Percentiles rank a stretch among this genome's conserved stretches.
Evolutionary conservation across 2,113 vertebrate species (phyloP).

Genomic region (Panthera tigris): DNA sequence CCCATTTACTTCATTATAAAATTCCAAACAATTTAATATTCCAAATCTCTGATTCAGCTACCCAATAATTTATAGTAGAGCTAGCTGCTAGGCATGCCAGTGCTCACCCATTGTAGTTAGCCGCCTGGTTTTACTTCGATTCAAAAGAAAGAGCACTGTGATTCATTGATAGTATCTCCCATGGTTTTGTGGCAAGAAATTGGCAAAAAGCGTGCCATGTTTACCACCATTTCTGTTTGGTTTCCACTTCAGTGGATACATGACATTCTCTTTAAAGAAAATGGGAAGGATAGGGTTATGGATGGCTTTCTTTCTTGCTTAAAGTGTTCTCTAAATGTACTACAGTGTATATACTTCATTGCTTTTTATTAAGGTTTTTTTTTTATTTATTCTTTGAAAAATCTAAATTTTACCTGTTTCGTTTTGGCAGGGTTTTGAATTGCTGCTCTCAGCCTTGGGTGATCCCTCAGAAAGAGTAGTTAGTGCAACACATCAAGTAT

Average conservation of each 20-base stretch:
- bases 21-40: not conserved
- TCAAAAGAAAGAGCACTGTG: not conserved
- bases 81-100: not conserved
- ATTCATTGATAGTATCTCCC: not conserved
- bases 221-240: not conserved
- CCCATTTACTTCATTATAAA: not conserved
- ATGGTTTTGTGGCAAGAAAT: not conserved
- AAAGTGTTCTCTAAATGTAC: not conserved
- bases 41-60: not conserved
- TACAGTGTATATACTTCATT: not conserved
- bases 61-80: not conserved
- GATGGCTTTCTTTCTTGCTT: not conserved
- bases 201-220: not conserved
- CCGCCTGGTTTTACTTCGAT: not conserved
- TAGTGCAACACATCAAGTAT: slow-evolving; percentile 97
- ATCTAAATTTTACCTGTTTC: not conserved
- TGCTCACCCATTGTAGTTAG: not conserved
- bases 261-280: slow-evolving; percentile 38
- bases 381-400: slow-evolving; percentile 24
- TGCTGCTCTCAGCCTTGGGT: slow-evolving; percentile 94
- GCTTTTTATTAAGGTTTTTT: not conserved
- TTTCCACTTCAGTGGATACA: not conserved
- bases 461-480: slow-evolving; percentile 97
- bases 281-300: not conserved
- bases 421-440: slow-evolving; percentile 93